Percentiles rank a stretch among this genome's conserved stretches.
phyloP scores from a whole-genome alignment of 2,797 vertebrate genomes.

The Pseudocheirus occidentalis region DNA sequence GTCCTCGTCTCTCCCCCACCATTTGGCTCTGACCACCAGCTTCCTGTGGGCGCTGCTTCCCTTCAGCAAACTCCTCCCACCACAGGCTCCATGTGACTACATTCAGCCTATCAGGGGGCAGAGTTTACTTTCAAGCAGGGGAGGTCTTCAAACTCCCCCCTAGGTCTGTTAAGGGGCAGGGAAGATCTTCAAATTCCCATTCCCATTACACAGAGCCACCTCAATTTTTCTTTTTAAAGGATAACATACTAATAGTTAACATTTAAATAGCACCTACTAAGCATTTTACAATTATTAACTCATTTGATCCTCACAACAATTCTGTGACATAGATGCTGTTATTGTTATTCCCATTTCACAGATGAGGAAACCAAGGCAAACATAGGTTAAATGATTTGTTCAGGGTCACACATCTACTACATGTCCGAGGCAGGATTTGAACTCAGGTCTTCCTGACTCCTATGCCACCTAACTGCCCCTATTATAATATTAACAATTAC shows the following conservation, averaged over 20 bases:
- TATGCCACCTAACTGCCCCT: background rate
- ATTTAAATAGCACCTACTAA: background rate
- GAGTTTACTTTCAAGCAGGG: too few relatives aligned
- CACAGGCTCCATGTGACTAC: too few relatives aligned
- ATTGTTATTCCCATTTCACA: background rate
- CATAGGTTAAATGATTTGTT: background rate
- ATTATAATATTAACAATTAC: background rate
- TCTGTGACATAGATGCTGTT: background rate
- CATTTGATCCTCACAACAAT: background rate
- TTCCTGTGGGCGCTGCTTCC: too few relatives aligned
- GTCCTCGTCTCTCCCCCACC: too few relatives aligned
- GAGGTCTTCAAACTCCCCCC: too few relatives aligned
- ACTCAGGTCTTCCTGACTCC: background rate
- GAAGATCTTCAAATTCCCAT: too few relatives aligned
- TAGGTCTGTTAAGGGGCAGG: too few relatives aligned
- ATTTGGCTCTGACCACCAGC: too few relatives aligned
- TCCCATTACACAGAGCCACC: background rate
- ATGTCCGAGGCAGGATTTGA: background rate
- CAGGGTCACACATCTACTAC: background rate
- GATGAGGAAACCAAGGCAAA: background rate
- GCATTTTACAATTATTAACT: background rate
- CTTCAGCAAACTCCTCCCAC: too few relatives aligned
- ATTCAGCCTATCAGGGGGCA: too few relatives aligned
- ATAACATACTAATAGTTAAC: background rate
- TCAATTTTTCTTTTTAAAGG: background rate